phyloP scores from a whole-genome alignment of 1,140 invertebrate species.

The Zaprionus nigranus region DNA sequence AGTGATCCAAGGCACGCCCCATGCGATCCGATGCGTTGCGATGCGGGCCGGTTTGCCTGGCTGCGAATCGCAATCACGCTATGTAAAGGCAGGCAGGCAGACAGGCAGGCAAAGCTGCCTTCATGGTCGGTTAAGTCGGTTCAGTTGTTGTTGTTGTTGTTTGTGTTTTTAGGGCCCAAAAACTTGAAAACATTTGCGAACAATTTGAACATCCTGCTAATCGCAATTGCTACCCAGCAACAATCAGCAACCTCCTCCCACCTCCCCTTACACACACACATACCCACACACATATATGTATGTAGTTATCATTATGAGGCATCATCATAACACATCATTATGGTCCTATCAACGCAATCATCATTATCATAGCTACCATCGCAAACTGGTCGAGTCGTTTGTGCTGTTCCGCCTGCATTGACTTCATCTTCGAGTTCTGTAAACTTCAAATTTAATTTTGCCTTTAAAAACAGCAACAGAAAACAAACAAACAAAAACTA shows the following conservation, averaged over 20 bases:
- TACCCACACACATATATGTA: slow-evolving; percentile 7
- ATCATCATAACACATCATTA: slow-evolving; percentile 60
- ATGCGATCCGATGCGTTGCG: slow-evolving; percentile 28
- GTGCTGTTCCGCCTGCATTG: slow-evolving; percentile 29
- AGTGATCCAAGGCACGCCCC: slow-evolving; percentile 46
- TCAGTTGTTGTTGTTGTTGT: not conserved
- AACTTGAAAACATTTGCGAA: slow-evolving; percentile 24
- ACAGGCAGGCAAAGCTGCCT: slow-evolving; percentile 48
- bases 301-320: slow-evolving; percentile 30
- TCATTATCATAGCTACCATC: slow-evolving; percentile 56
- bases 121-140: slow-evolving; percentile 71
- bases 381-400: slow-evolving; percentile 64
- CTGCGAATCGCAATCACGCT: slow-evolving; percentile 67
- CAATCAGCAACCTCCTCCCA: slow-evolving; percentile 24
- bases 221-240: slow-evolving; percentile 38
- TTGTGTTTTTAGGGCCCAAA: slow-evolving; percentile 11
- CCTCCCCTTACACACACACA: slow-evolving; percentile 1
- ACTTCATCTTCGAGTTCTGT: slow-evolving; percentile 47
- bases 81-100: slow-evolving; percentile 51
- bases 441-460: slow-evolving; percentile 63
- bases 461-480: slow-evolving; percentile 25
- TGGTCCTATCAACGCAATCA: slow-evolving; percentile 55
- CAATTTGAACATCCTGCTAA: slow-evolving; percentile 49
- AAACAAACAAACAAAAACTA: not conserved
- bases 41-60: slow-evolving; percentile 25